These are phyloP conservation scores for Agriopis marginaria DNA, from an alignment of 2,888 invertebrate species.

Conservation along the genomic window DNA sequence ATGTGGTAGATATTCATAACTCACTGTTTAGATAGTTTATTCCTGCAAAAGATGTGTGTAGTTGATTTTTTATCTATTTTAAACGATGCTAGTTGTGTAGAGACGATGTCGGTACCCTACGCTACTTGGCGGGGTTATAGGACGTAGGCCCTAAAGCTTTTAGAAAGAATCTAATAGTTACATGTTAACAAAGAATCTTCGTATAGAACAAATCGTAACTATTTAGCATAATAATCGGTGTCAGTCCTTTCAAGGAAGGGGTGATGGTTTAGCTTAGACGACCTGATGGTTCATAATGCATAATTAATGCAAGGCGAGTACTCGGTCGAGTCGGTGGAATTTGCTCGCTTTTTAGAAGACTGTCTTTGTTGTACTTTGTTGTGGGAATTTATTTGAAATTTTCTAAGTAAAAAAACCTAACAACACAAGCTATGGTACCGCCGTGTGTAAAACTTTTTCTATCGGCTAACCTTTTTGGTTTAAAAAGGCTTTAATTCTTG, in stretches of 20 bases:
- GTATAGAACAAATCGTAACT: slow-evolving; percentile 71
- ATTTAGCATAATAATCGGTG: slow-evolving; percentile 71
- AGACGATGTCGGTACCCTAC: slow-evolving; percentile 55
- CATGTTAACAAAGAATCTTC: slow-evolving; percentile 71
- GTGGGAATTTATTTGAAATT: too few species aligned
- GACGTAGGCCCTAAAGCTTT: slow-evolving; percentile 77
- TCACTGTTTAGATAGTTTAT: slow-evolving; percentile 76
- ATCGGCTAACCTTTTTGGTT: not conserved
- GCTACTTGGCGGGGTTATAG: slow-evolving; percentile 68
- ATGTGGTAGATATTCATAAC: slow-evolving; percentile 61
- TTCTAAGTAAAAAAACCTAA: too few species aligned
- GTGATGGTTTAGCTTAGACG: slow-evolving; percentile 48
- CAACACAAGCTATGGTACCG: too few species aligned
- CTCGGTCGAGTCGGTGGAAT: slow-evolving; percentile 40
- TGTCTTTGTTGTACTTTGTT: too few species aligned
- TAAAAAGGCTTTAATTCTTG: not conserved
- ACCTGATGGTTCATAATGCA: slow-evolving; percentile 20
- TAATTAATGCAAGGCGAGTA: slow-evolving; percentile 9
- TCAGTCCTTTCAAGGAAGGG: slow-evolving; percentile 58
- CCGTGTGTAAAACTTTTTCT: too few species aligned
- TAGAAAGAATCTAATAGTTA: slow-evolving; percentile 76
- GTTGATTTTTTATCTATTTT: slow-evolving; percentile 78
- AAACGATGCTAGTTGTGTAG: slow-evolving; percentile 82
- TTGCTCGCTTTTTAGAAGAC: too few species aligned
- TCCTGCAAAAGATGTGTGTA: slow-evolving; percentile 74